phyloP scores from a whole-genome alignment of 2,113 vertebrate species.

The Machaerirhynchus nigripectus region DNA sequence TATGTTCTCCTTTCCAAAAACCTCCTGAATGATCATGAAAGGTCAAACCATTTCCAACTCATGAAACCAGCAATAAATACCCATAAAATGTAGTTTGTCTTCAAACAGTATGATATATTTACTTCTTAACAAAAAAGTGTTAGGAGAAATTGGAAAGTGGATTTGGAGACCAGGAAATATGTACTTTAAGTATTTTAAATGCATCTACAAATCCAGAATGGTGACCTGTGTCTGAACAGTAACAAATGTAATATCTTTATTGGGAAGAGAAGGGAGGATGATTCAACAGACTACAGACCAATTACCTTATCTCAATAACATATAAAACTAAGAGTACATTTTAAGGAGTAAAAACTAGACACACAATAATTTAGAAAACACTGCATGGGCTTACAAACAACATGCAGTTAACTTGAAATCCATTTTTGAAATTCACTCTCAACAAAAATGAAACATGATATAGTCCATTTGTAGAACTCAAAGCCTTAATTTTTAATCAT shows the following conservation, averaged over 20 bases:
- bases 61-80: slow-evolving; percentile 44
- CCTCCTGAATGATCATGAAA: neutral
- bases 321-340: neutral
- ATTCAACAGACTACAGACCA: neutral
- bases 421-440: neutral
- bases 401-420: neutral
- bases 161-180: neutral
- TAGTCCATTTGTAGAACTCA: neutral
- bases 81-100: neutral
- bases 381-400: neutral
- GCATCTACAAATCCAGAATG: neutral
- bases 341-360: neutral
- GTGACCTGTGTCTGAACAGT: neutral
- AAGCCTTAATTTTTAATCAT: neutral
- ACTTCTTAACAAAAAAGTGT: neutral
- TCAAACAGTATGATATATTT: neutral
- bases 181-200: neutral
- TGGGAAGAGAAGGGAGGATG: neutral
- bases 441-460: neutral
- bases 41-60: slow-evolving; percentile 18
- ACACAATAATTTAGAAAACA: neutral
- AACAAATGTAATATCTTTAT: neutral
- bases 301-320: neutral
- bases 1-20: neutral
- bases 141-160: neutral